Percentiles rank a stretch among this genome's conserved stretches.
These are phyloP conservation scores for Amblyjoppa proteus DNA, from an alignment of 2,888 invertebrate genomes.

Conservation along the genomic window DNA sequence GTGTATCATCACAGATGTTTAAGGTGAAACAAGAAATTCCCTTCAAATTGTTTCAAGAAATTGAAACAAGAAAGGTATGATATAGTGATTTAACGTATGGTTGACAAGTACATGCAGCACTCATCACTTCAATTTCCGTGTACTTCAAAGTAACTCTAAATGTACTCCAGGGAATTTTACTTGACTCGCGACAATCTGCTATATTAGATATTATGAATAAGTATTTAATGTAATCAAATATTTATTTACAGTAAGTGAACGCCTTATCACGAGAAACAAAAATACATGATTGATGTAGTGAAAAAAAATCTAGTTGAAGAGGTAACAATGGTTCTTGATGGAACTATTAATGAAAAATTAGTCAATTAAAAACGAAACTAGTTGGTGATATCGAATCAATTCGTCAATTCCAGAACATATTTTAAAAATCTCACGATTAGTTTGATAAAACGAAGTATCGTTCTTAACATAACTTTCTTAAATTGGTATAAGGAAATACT, in stretches of 20 bases:
- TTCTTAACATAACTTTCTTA: too few species aligned
- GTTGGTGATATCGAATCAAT: not conserved
- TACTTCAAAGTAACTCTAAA: conserved; percentile 7
- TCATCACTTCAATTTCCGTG: not conserved
- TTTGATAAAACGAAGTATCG: too few species aligned
- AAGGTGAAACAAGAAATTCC: not conserved
- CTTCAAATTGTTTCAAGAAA: not conserved
- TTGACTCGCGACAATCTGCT: conserved; percentile 15
- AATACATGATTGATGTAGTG: conserved; percentile 6
- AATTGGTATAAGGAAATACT: too few species aligned
- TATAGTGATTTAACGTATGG: not conserved
- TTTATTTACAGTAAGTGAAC: conserved; percentile 16
- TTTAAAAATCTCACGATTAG: too few species aligned
- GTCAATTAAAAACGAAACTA: conserved; percentile 9
- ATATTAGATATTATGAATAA: conserved; percentile 23
- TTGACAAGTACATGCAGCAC: conserved; percentile 5
- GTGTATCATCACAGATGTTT: not conserved
- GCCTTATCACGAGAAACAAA: conserved; percentile 1
- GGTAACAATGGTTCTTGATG: conserved; percentile 18
- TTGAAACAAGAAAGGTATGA: not conserved
- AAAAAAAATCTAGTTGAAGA: conserved; percentile 4
- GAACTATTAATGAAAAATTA: not conserved
- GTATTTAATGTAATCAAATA: conserved; percentile 16
- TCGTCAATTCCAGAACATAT: conserved; percentile 7
- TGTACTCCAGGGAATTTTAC: conserved; percentile 11